A percentile compares a stretch with the other conserved stretches of the same genome.
Evolutionary conservation across 37 sponge, comb jelly and placozoan genomes (phyloP).

Genomic region (Halisarca cf. caerulea): DNA sequence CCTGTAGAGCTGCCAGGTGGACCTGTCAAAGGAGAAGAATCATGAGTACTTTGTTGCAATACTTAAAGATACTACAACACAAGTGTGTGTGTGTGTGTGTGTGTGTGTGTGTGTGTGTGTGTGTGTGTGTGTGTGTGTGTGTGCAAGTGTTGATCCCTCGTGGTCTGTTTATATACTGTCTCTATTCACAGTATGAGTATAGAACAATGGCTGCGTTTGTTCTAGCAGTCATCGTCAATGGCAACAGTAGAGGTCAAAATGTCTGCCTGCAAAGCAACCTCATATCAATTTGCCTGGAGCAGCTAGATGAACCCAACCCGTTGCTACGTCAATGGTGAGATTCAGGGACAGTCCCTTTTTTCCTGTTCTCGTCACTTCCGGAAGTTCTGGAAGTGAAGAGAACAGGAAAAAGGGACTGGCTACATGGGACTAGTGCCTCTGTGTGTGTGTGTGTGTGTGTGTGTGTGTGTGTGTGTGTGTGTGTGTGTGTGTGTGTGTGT

Average conservation of each 20-base stretch:
- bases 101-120: constrained; percentile 33
- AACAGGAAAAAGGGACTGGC: too few species aligned
- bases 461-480: too few species aligned
- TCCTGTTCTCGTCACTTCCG: too few species aligned
- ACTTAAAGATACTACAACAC: constrained; percentile 70
- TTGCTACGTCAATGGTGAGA: constrained; percentile 71
- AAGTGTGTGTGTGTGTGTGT: constrained; percentile 27
- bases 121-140: constrained; percentile 33
- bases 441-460: too few species aligned
- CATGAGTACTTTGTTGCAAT: constrained; percentile 84
- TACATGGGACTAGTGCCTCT: too few species aligned
- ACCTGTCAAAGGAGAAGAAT: constrained; percentile 82
- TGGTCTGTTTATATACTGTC: neutral
- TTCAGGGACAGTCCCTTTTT: too few species aligned
- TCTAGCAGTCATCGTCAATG: constrained; percentile 63
- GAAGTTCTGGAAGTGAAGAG: too few species aligned
- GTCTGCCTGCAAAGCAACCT: constrained; percentile 66
- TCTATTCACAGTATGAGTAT: constrained; percentile 68
- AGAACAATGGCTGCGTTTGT: constrained; percentile 91
- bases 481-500: too few species aligned
- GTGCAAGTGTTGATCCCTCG: neutral
- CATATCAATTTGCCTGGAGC: constrained; percentile 65
- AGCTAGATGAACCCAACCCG: constrained; percentile 78
- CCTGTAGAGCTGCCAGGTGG: constrained; percentile 78
- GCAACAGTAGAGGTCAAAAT: constrained; percentile 79